These are phyloP conservation scores for Arctopsyche grandis DNA, from an alignment of 1,140 invertebrate species.

Conservation along the genomic window DNA sequence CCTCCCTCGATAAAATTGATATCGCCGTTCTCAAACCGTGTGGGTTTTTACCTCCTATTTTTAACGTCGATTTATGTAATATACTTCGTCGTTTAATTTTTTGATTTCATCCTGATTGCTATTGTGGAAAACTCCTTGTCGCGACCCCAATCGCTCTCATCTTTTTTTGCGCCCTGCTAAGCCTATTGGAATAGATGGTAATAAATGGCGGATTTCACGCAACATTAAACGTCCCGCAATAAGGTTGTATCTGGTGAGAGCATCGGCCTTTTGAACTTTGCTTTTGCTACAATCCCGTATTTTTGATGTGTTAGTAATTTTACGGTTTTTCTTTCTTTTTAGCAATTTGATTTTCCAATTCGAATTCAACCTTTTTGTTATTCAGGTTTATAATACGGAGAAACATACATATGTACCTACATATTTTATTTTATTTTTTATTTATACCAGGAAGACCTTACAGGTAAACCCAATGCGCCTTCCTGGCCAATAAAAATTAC, in stretches of 20 bases:
- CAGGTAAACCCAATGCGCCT: no score
- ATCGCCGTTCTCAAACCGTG: background rate
- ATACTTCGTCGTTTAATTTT: background rate
- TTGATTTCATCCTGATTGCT: conserved; percentile 10
- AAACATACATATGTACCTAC: no score
- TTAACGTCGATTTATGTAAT: background rate
- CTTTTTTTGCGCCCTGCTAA: background rate
- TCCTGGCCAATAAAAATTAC: background rate
- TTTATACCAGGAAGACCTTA: no score
- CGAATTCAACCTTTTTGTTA: no score
- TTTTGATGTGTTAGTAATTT: background rate
- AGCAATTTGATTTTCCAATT: no score
- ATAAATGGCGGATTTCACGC: conserved; percentile 23
- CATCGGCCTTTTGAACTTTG: conserved; percentile 13
- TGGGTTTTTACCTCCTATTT: background rate
- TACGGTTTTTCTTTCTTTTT: no score
- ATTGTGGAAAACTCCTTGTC: background rate
- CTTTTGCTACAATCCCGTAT: background rate
- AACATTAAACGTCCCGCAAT: conserved; percentile 19
- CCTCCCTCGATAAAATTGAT: no score
- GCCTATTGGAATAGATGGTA: conserved; percentile 21
- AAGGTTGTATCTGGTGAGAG: conserved; percentile 15
- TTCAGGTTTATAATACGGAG: no score
- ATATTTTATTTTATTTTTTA: no score
- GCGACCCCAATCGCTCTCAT: background rate